phyloP scores from a whole-genome alignment of 2,888 invertebrate species.

The Scelioninae gen. 2 region DNA sequence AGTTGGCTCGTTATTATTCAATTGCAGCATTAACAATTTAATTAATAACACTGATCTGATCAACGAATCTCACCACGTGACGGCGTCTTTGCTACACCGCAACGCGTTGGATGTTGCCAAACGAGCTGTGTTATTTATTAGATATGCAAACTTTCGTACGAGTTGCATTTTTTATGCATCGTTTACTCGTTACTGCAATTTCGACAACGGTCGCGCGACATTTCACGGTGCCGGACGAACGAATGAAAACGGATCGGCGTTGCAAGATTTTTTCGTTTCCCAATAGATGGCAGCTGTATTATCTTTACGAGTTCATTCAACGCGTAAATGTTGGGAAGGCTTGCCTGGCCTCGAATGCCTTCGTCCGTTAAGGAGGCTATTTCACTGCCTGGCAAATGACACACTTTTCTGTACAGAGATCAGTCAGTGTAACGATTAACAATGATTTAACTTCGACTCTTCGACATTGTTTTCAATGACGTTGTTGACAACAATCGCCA shows the following conservation, averaged over 20 bases:
- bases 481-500: too few relatives aligned
- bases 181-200: conserved; percentile 34
- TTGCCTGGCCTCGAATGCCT: conserved; percentile 58
- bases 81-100: too few relatives aligned
- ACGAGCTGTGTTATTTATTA: too few relatives aligned
- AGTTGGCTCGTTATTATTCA: too few relatives aligned
- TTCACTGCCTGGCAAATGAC: conserved; percentile 56
- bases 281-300: conserved; percentile 75
- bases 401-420: conserved; percentile 52
- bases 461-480: background rate
- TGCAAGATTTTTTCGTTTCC: conserved; percentile 68
- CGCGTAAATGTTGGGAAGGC: conserved; percentile 58
- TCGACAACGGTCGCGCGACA: conserved; percentile 33
- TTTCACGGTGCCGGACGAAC: conserved; percentile 48
- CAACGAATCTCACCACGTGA: too few relatives aligned
- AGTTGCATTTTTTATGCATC: too few relatives aligned
- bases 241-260: conserved; percentile 61
- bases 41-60: too few relatives aligned
- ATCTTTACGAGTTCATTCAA: conserved; percentile 68
- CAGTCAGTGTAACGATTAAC: conserved; percentile 10
- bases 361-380: conserved; percentile 54
- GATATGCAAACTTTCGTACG: too few relatives aligned
- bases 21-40: too few relatives aligned
- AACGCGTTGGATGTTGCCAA: too few relatives aligned
- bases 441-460: background rate